phyloP scores from a whole-genome alignment of 2,888 invertebrate species.

The Pseudococcus jackbeardsleyi region DNA sequence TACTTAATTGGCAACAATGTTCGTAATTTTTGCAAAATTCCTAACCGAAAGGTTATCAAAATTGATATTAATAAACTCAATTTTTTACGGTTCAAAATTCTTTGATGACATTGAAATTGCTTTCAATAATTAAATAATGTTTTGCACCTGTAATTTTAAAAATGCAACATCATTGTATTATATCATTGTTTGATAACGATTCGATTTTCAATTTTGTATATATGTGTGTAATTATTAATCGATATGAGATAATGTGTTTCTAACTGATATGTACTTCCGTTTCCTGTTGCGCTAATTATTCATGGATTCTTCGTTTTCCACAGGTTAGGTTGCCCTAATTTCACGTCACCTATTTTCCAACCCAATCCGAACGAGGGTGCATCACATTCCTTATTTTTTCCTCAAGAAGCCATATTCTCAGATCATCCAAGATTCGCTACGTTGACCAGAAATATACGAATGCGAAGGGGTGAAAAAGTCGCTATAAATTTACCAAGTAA shows the following conservation, averaged over 20 bases:
- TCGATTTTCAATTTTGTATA: not conserved
- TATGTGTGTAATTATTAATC: not conserved
- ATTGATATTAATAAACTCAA: not conserved
- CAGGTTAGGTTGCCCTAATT: conserved; percentile 89
- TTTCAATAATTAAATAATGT: not conserved
- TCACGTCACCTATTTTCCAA: conserved; percentile 84
- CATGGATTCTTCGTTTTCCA: conserved; percentile 65
- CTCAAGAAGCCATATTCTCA: conserved; percentile 92
- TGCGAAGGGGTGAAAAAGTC: conserved; percentile 93
- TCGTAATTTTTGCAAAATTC: not conserved
- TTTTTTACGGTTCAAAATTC: conserved; percentile 26
- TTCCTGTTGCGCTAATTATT: not conserved
- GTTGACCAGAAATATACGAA: conserved; percentile 91
- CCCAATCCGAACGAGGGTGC: conserved; percentile 82
- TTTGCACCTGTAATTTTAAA: not conserved
- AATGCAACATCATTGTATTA: not conserved
- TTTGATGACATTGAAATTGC: not conserved
- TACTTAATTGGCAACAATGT: not conserved
- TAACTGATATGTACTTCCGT: not conserved
- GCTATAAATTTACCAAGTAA: conserved; percentile 96
- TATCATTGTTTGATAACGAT: not conserved
- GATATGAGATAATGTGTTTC: not conserved
- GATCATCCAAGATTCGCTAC: conserved; percentile 98
- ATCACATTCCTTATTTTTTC: conserved; percentile 90
- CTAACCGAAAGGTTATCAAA: conserved; percentile 1